These are phyloP conservation scores for Melanaphis sacchari DNA, from an alignment of 1,140 invertebrate species.

Conservation along the genomic window DNA sequence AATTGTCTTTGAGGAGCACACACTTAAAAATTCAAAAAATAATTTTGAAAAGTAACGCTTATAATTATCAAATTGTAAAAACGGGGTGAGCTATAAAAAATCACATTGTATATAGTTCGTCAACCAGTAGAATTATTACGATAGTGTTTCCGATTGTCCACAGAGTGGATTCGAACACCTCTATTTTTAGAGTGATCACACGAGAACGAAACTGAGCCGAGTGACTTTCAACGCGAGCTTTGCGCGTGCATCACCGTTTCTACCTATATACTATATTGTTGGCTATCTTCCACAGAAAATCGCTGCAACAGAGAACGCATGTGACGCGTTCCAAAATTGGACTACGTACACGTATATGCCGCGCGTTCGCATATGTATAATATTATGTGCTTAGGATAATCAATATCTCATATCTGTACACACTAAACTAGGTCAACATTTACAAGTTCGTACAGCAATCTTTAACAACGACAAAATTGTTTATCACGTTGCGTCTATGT, in stretches of 20 bases:
- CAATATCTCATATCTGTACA: background rate
- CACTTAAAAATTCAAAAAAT: too few relatives aligned
- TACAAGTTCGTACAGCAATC: background rate
- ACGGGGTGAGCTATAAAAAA: background rate
- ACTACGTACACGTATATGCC: background rate
- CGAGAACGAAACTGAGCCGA: background rate
- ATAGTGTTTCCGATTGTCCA: background rate
- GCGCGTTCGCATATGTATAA: background rate
- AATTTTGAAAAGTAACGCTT: too few relatives aligned
- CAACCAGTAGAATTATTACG: background rate
- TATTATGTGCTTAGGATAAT: background rate
- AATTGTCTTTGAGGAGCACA: too few relatives aligned
- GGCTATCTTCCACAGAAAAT: background rate
- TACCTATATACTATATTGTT: background rate
- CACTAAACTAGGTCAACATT: background rate
- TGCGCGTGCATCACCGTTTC: background rate
- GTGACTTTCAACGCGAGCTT: slow-evolving; percentile 8
- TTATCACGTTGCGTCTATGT: background rate
- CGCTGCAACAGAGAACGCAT: background rate
- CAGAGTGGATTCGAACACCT: background rate
- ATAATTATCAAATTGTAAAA: too few relatives aligned
- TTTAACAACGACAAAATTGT: background rate
- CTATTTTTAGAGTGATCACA: background rate
- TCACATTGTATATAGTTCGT: background rate
- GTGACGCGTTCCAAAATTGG: slow-evolving; percentile 14